phyloP scores from a whole-genome alignment of 2,797 vertebrate genomes.

The Oreonectes daqikongensis region DNA sequence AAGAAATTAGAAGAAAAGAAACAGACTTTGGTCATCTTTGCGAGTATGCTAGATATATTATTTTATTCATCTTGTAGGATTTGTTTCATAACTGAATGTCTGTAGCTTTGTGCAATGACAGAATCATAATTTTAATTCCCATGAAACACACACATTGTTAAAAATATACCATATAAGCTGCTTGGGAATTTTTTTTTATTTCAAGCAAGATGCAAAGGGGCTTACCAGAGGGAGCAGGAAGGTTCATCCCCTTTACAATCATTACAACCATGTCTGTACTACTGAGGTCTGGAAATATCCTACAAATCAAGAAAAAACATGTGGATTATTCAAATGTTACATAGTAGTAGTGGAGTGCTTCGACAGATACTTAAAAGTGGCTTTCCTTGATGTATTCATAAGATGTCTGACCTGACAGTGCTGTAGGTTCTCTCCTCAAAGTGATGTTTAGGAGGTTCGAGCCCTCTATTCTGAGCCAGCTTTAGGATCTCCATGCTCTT shows the following conservation, averaged over 20 bases:
- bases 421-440: constrained; percentile 91
- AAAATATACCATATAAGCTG: not conserved
- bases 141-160: not conserved
- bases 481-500: constrained; percentile 89
- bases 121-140: not conserved
- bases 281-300: constrained; percentile 96
- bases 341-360: constrained; percentile 7
- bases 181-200: not conserved
- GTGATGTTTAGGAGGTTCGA: constrained; percentile 91
- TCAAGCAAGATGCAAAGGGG: not conserved
- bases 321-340: not conserved
- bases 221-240: constrained; percentile 91
- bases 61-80: no score
- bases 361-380: not conserved
- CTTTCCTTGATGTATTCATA: not conserved
- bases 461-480: constrained; percentile 84
- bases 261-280: constrained; percentile 95
- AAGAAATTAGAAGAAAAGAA: no score
- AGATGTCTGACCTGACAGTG: constrained; percentile 83
- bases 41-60: no score
- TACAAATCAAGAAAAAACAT: constrained; percentile 61
- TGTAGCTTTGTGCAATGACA: not conserved
- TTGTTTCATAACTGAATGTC: not conserved
- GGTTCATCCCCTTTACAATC: constrained; percentile 92
- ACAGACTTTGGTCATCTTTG: not conserved